phyloP scores from a whole-genome alignment of 2,888 invertebrate species.

The Erannis defoliaria region DNA sequence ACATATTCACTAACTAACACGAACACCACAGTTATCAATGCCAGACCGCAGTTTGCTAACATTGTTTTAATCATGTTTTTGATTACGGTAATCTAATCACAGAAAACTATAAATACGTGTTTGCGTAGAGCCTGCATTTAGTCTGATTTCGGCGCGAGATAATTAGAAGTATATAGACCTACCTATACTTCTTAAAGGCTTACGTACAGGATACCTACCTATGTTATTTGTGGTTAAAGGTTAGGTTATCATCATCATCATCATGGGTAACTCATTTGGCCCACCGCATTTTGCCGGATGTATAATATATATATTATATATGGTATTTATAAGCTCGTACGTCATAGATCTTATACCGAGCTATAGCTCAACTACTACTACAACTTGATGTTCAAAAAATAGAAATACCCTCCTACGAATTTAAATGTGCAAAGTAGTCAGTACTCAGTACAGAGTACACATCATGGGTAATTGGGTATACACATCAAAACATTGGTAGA shows the following conservation, averaged over 20 bases:
- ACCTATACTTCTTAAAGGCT: neutral
- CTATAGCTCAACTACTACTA: no score
- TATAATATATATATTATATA: no score
- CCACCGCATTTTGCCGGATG: no score
- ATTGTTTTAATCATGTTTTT: neutral
- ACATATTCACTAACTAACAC: neutral
- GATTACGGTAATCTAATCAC: slow-evolving; percentile 20
- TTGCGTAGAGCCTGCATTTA: slow-evolving; percentile 17
- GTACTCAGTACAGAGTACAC: no score
- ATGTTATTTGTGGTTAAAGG: no score
- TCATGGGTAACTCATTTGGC: no score
- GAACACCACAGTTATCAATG: neutral
- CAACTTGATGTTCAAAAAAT: no score
- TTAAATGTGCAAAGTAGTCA: slow-evolving; percentile 22
- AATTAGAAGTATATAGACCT: neutral
- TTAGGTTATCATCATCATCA: no score
- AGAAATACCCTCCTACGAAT: slow-evolving; percentile 31
- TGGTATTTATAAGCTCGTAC: no score
- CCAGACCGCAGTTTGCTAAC: neutral
- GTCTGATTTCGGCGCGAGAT: neutral
- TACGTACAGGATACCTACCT: neutral
- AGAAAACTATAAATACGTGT: slow-evolving; percentile 19
- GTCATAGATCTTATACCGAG: no score
- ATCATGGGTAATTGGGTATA: no score
- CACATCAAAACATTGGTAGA: slow-evolving; percentile 17